A percentile compares a stretch with the other conserved stretches of the same genome.
phyloP scores from a whole-genome alignment of 2,888 invertebrate genomes.

The Aporophyla lueneburgensis region DNA sequence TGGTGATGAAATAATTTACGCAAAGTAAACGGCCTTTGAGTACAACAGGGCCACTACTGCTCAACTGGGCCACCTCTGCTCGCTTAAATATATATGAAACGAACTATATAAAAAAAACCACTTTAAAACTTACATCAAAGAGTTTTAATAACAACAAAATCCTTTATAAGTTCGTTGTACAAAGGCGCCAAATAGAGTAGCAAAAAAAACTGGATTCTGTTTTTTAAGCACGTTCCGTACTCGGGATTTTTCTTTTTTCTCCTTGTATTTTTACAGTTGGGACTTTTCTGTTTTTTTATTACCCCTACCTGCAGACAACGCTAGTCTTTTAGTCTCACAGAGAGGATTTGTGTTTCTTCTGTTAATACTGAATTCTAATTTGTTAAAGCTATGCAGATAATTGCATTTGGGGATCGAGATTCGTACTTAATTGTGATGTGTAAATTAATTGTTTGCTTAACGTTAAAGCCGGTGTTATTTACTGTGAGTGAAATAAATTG shows the following conservation, averaged over 20 bases:
- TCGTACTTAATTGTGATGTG: conserved; percentile 31
- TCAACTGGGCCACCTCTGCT: too few relatives aligned
- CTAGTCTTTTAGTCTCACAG: conserved; percentile 53
- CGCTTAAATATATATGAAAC: not conserved
- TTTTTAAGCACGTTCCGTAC: conserved; percentile 63
- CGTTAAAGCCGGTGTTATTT: conserved; percentile 6
- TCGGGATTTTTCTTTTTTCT: conserved; percentile 40
- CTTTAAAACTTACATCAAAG: conserved; percentile 33
- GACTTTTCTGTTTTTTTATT: conserved; percentile 41
- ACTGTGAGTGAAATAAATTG: not conserved
- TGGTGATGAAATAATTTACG: too few relatives aligned
- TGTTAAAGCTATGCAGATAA: conserved; percentile 55
- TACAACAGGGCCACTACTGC: too few relatives aligned
- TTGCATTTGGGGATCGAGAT: conserved; percentile 48
- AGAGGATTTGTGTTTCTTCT: conserved; percentile 53
- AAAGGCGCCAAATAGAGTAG: conserved; percentile 48
- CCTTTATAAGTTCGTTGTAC: conserved; percentile 23
- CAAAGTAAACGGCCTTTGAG: too few relatives aligned
- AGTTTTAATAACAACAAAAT: conserved; percentile 45
- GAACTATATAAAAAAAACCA: not conserved
- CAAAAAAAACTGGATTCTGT: conserved; percentile 45
- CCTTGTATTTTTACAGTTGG: conserved; percentile 54
- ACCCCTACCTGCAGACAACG: conserved; percentile 55
- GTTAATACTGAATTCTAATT: conserved; percentile 63
- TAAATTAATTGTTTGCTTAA: conserved; percentile 26